Evolutionary conservation across 2,797 vertebrate genomes (phyloP).

Genomic region (Esox masquinongy): DNA sequence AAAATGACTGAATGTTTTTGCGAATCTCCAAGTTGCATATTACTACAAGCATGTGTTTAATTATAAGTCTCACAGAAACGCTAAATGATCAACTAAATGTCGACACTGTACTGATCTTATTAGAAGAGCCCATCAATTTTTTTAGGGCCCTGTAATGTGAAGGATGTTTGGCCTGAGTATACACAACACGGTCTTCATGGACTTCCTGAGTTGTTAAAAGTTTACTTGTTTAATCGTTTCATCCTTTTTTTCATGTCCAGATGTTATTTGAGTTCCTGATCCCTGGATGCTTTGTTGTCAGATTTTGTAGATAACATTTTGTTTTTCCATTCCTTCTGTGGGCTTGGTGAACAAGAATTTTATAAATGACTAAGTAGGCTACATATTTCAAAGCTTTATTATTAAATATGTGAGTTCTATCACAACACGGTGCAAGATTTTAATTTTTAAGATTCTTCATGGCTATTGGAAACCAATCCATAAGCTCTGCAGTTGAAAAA

Average conservation of each 20-base stretch:
- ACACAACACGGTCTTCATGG: conserved; percentile 1
- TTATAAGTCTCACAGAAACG: background rate
- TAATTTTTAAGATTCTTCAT: background rate
- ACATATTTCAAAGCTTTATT: background rate
- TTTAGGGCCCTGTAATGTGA: background rate
- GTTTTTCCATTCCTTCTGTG: conserved; percentile 11
- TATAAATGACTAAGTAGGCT: background rate
- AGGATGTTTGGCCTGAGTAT: background rate
- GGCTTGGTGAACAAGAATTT: background rate
- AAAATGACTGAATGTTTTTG: background rate
- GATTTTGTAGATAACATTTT: conserved; percentile 10
- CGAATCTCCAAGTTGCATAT: background rate
- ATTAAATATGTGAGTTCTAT: background rate
- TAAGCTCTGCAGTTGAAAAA: too few species aligned
- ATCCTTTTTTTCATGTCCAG: conserved; percentile 2
- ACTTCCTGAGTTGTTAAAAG: conserved; percentile 17
- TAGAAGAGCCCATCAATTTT: background rate
- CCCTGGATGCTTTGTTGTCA: background rate
- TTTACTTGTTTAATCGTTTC: conserved; percentile 4
- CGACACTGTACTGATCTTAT: background rate
- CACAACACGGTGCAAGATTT: background rate
- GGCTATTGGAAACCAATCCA: background rate
- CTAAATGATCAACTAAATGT: background rate
- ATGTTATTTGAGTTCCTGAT: conserved; percentile 11
- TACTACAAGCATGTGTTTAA: background rate